These are phyloP conservation scores for Acanthisitta chloris DNA, from an alignment of 2,113 vertebrate species.

Conservation along the genomic window DNA sequence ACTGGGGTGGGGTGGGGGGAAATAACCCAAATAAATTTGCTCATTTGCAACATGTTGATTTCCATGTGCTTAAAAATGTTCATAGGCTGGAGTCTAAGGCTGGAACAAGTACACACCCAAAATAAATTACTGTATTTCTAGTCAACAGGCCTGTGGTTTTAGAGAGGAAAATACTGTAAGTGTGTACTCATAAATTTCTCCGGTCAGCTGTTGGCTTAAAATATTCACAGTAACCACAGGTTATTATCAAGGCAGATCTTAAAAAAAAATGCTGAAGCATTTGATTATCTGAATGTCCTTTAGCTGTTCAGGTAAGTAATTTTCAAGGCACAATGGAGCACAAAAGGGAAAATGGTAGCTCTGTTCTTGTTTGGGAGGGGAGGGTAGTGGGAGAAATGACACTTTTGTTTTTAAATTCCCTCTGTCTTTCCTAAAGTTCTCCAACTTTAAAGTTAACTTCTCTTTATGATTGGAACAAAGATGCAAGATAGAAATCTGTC, in stretches of 20 bases:
- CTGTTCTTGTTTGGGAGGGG: conserved; percentile 10
- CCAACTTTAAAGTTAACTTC: conserved; percentile 15
- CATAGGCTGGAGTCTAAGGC: conserved; percentile 47
- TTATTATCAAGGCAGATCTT: conserved; percentile 23
- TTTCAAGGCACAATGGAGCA: conserved; percentile 42
- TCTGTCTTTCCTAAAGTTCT: conserved; percentile 18
- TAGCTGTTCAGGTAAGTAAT: conserved; percentile 76
- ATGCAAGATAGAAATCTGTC: conserved; percentile 30
- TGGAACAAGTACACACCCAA: conserved; percentile 44
- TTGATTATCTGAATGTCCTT: conserved; percentile 16
- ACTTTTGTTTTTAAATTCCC: conserved; percentile 7
- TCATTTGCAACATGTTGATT: conserved; percentile 33
- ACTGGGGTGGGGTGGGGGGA: not conserved
- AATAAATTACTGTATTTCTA: conserved; percentile 12
- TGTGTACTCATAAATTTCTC: not conserved
- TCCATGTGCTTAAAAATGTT: conserved; percentile 77
- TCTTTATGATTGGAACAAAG: conserved; percentile 36
- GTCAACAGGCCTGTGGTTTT: not conserved
- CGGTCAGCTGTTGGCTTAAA: not conserved
- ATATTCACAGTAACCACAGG: not conserved
- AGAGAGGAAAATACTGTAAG: conserved; percentile 10
- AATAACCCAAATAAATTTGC: conserved; percentile 38
- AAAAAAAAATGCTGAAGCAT: not conserved
- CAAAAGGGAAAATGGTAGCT: conserved; percentile 37
- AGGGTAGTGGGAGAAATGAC: not conserved